Evolutionary conservation across 2,888 invertebrate genomes (phyloP), one percentile per base, ranked within the genome.

Genomic region (Lithosia quadra): DNA sequence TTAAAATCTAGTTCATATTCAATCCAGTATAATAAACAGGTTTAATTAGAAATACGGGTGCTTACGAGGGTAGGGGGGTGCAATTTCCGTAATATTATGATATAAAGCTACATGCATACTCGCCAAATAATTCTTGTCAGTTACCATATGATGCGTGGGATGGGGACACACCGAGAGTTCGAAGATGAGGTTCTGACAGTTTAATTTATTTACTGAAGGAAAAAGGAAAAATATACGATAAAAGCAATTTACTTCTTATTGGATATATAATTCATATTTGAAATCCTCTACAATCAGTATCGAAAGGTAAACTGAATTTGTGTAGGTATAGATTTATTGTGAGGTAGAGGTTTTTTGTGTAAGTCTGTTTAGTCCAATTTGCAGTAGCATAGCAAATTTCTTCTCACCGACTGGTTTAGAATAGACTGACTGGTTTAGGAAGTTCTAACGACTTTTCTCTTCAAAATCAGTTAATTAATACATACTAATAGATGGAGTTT

Each of bases 51-150:
- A 62, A 2, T n/a, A 60, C 55, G 63, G 56, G 63, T 73, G 69
- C 73, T 71, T 75, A 69, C 69, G 60, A 49, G 10, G n/a, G 49
- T 3, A 64, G 57, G 56, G 49, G 69, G 58, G 59, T 68, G 63
- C 69, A 75, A 80, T 78, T 73, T 76, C 74, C 73, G 71, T 55
- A 70, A 61, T 67, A 73, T 78, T 71, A 69, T 57, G 71, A 62
- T 65, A 69, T 73, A 75, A 78, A 75, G 75, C 72, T 72, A 74
- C 72, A 77, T 77, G 73, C 68, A 70, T 78, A 73, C 78, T 74
- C 74, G 67, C 67, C 65, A 80, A 81, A 83, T 87, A 81, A 84
- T 83, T 83, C 76, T 78, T 76, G 73, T n/a, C 43, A 28, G 9
- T 21, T 58, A 53, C 13, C n/a, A 49, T 39, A 62, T 22, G 56